Percentiles rank a stretch among this genome's conserved stretches.
phyloP scores from a whole-genome alignment of 1,140 invertebrate species.

The Zaprionus gabonicus region DNA sequence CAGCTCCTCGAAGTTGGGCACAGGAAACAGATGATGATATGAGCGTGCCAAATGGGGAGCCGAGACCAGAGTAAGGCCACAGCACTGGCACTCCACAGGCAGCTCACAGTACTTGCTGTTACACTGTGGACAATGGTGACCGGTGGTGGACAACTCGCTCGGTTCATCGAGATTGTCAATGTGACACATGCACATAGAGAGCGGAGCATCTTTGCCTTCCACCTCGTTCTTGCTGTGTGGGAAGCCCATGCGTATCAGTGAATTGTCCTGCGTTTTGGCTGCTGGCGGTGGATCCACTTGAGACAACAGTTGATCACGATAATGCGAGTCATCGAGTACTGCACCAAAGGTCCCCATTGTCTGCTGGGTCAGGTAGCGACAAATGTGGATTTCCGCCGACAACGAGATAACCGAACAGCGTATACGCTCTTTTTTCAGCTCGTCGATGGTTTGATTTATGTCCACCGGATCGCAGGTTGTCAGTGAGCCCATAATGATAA shows the following conservation, averaged over 20 bases:
- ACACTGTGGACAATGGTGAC: conserved; percentile 98
- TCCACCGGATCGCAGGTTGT: conserved; percentile 98
- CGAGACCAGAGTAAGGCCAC: conserved; percentile 98
- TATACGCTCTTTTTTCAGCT: conserved; percentile 90
- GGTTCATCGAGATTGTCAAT: conserved; percentile 90
- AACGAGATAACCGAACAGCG: conserved; percentile 97
- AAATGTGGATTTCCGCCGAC: conserved; percentile 97
- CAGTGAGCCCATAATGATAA: conserved; percentile 96
- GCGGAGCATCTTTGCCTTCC: conserved; percentile 88
- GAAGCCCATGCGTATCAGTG: conserved; percentile 97
- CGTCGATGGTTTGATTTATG: conserved; percentile 92
- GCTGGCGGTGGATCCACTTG: conserved; percentile 96
- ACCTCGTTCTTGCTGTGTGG: conserved; percentile 87
- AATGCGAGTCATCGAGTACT: conserved; percentile 95
- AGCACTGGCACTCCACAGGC: conserved; percentile 97
- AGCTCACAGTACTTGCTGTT: conserved; percentile 98
- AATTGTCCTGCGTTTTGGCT: conserved; percentile 91
- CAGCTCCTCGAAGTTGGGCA: conserved; percentile 92
- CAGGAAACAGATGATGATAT: conserved; percentile 98
- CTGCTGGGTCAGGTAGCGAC: conserved; percentile 92
- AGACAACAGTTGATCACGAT: conserved; percentile 90
- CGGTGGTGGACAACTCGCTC: conserved; percentile 88
- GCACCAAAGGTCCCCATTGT: conserved; percentile 86
- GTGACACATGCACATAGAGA: conserved; percentile 95
- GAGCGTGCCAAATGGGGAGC: conserved; percentile 98